phyloP scores from a whole-genome alignment of 2,888 invertebrate genomes.

The Elmis aenea region DNA sequence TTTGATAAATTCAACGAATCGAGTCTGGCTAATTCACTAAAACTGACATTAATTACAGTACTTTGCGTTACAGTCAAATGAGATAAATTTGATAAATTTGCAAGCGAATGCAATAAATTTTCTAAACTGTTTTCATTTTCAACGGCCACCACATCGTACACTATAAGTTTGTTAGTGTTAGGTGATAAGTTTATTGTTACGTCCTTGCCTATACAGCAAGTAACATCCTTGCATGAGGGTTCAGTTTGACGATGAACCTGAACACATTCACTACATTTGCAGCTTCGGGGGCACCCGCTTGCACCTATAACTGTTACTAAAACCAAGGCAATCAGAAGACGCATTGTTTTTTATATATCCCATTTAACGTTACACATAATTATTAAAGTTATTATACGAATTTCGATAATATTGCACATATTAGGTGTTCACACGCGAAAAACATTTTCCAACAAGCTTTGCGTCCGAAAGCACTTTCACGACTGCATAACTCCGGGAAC shows the following conservation, averaged over 20 bases:
- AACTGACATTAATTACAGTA: conserved; percentile 19
- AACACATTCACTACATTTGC: conserved; percentile 34
- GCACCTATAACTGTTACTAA: conserved; percentile 32
- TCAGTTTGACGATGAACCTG: conserved; percentile 21
- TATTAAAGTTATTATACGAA: neutral
- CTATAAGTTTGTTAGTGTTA: conserved; percentile 16
- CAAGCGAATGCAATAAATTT: conserved; percentile 22
- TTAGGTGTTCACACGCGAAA: no score
- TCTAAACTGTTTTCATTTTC: conserved; percentile 29
- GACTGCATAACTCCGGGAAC: conserved; percentile 11
- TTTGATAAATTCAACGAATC: conserved; percentile 31
- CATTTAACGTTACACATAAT: neutral
- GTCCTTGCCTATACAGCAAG: no score
- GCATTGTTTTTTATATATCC: no score
- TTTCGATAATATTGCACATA: no score
- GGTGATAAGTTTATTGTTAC: conserved; percentile 20
- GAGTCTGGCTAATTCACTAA: conserved; percentile 21
- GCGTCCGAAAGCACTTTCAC: conserved; percentile 2
- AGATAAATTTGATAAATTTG: conserved; percentile 21
- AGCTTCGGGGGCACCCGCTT: conserved; percentile 36
- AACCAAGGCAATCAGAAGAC: conserved; percentile 36
- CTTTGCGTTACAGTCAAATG: conserved; percentile 18
- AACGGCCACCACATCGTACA: conserved; percentile 23
- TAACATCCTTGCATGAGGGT: conserved; percentile 5
- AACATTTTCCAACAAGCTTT: neutral